These are phyloP conservation scores for Etheostoma spectabile DNA, from an alignment of 2,113 vertebrate genomes.

Conservation along the genomic window DNA sequence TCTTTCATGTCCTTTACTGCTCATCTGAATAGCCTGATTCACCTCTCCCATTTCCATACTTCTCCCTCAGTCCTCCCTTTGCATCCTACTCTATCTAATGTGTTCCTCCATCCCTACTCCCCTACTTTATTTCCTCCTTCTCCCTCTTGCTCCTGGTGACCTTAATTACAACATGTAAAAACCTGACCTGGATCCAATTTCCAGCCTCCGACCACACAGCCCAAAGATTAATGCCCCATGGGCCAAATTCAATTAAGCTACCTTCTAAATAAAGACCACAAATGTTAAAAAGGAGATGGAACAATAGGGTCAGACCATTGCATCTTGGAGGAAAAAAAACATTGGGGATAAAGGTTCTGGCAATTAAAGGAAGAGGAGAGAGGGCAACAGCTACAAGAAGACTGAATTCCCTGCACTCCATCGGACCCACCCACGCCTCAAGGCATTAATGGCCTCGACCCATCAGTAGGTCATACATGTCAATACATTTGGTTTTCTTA, in stretches of 20 bases:
- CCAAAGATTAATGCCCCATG: constrained; percentile 70
- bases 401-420: neutral
- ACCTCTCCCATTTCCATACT: neutral
- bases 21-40: neutral
- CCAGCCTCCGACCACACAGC: constrained; percentile 56
- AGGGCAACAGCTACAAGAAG: neutral
- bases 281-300: constrained; percentile 27
- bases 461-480: constrained; percentile 26
- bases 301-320: constrained; percentile 32
- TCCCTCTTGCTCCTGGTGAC: constrained; percentile 57
- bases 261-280: constrained; percentile 52
- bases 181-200: constrained; percentile 77
- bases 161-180: constrained; percentile 83
- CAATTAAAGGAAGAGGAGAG: constrained; percentile 19
- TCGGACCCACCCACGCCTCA: neutral
- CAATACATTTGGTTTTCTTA: constrained; percentile 13
- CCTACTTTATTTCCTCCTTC: constrained; percentile 1
- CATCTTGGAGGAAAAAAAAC: neutral
- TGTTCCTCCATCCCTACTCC: neutral
- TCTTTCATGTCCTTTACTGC: neutral
- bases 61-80: neutral
- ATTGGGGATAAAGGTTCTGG: constrained; percentile 19
- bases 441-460: constrained; percentile 6
- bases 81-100: neutral
- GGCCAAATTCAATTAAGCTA: constrained; percentile 80